A percentile compares a stretch with the other conserved stretches of the same genome.
phyloP scores from a whole-genome alignment of 2,113 vertebrate genomes.

The Clarias magur region DNA sequence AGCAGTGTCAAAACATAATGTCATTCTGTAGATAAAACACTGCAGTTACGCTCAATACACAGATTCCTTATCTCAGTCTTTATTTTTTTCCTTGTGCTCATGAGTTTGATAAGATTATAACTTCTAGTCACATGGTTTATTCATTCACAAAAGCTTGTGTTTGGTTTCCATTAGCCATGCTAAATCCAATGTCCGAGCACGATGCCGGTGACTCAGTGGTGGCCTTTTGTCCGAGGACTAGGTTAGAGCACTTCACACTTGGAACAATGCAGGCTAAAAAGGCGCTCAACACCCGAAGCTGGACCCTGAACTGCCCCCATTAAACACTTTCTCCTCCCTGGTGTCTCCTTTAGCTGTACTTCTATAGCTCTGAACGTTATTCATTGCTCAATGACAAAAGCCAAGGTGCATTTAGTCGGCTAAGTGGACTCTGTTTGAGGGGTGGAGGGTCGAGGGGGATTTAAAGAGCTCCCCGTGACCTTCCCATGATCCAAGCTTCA shows the following conservation, averaged over 20 bases:
- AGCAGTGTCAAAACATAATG: neutral
- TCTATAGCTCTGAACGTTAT: conserved; percentile 16
- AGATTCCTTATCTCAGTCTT: neutral
- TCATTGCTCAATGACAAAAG: conserved; percentile 71
- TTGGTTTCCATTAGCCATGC: neutral
- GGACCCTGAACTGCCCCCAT: neutral
- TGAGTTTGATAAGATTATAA: conserved; percentile 16
- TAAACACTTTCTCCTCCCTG: conserved; percentile 6
- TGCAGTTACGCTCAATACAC: neutral
- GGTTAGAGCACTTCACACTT: conserved; percentile 29
- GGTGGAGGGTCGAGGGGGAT: conserved; percentile 48
- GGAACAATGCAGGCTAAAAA: conserved; percentile 35
- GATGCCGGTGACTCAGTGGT: neutral
- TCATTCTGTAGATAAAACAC: neutral
- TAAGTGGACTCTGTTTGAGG: conserved; percentile 48
- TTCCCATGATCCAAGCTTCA: conserved; percentile 49
- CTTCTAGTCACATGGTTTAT: conserved; percentile 22
- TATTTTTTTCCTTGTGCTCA: neutral
- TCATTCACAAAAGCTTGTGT: conserved; percentile 27
- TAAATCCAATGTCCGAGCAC: neutral
- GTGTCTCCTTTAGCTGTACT: conserved; percentile 14
- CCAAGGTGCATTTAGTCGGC: conserved; percentile 49
- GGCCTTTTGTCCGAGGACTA: neutral
- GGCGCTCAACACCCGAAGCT: neutral
- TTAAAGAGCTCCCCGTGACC: conserved; percentile 64